Evolutionary conservation across 2,113 vertebrate genomes (phyloP), one percentile per base, ranked within the genome.

Genomic region (Mugil cephalus): DNA sequence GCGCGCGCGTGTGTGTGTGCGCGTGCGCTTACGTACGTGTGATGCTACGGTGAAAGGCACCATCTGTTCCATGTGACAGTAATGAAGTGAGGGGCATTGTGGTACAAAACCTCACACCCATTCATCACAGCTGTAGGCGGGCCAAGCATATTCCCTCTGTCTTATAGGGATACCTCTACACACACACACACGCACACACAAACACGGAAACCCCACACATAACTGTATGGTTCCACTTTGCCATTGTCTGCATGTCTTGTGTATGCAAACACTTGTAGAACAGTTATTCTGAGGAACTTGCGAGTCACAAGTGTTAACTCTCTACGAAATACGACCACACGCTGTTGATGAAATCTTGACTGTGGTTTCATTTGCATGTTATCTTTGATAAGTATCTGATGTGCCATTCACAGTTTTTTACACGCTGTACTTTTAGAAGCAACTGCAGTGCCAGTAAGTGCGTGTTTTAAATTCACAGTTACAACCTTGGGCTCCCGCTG

Each of bases 11-110:
- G 72, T 56, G 70, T 64, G 59, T 60, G 72, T 46, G 84, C 46
- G 63, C 19, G 74, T 60, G 73, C 56, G 69, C 83, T 76, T 73
- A 83, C 77, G 84, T 88, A 85, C 47, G 62, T 83, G 89, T 79
- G 84, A 91, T 84, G 79, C 77, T 75, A 82, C 53, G 86, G 77
- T 94, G 94, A 95, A 95, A 94, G 89, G 91, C 89, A 90, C 94
- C 94, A 95, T 94, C 94, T 95, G 94, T 93, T 95, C 91, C 82
- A 79, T 90, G 91, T 93, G 93, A 93, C 93, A 93, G 92, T 94
- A 93, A 94, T 93, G 92, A 93, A 94, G 93, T 93, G 91, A 93
- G 89, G 89, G 90, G 83, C 84, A 94, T 93, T 94, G 93, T 92
- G 83, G 91, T 70, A 93, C 85, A 91, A 93, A 92, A 84, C 84